A percentile compares a stretch with the other conserved stretches of the same genome.
Conservation (phyloP, 2,888 invertebrate genomes). For the Lepas anatifera region DNA sequence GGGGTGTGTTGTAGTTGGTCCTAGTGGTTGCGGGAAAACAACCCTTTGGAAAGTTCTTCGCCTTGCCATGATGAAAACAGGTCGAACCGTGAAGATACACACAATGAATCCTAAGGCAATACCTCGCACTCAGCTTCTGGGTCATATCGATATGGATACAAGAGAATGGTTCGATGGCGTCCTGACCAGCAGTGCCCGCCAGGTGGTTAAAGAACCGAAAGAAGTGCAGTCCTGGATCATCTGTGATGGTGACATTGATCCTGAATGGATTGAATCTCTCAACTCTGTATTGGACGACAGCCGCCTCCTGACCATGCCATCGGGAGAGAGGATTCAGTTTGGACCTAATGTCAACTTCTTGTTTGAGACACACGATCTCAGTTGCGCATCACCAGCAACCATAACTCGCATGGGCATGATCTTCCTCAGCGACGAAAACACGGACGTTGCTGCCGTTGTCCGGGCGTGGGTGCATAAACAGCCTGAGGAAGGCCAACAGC, state of each 20-base stretch:
- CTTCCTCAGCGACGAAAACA: constrained; percentile 65
- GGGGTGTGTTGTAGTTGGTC: constrained; percentile 94
- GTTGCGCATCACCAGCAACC: constrained; percentile 92
- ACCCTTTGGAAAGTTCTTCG: constrained; percentile 70
- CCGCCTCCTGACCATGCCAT: constrained; percentile 77
- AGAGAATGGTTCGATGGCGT: constrained; percentile 93
- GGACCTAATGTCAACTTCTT: constrained; percentile 87
- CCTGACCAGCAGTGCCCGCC: constrained; percentile 65
- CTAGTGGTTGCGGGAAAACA: constrained; percentile 86
- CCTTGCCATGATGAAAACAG: constrained; percentile 56
- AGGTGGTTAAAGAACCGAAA: constrained; percentile 34
- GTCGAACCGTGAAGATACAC: constrained; percentile 57
- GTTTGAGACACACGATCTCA: constrained; percentile 88
- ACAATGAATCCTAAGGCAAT: constrained; percentile 92
- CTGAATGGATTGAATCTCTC: constrained; percentile 95
- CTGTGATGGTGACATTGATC: constrained; percentile 99
- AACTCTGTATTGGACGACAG: constrained; percentile 99
- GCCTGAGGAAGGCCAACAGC: constrained; percentile 38
- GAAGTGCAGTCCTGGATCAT: constrained; percentile 79
- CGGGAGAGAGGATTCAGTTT: constrained; percentile 94
- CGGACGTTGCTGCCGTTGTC: constrained; percentile 47
- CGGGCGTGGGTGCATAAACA: constrained; percentile 46
- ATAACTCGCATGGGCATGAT: constrained; percentile 95
- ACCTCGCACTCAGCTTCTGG: constrained; percentile 71
- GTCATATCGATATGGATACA: constrained; percentile 82